Evolutionary conservation across 2,888 invertebrate species (phyloP).

Genomic region (Geotrupes spiniger): DNA sequence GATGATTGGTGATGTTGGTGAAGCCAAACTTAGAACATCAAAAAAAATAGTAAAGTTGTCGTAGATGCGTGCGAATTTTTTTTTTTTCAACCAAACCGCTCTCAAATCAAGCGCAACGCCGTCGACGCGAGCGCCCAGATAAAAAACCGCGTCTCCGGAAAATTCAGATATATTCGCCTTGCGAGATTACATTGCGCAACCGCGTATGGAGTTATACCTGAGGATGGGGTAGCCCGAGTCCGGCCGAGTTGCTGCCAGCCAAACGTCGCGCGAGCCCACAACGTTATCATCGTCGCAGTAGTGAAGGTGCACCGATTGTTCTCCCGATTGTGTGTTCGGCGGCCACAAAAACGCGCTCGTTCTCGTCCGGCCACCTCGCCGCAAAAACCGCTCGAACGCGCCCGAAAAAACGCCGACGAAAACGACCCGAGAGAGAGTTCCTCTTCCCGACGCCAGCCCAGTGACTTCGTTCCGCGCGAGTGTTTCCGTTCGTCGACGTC

Average conservation of each 20-base stretch:
- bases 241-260: constrained; percentile 32
- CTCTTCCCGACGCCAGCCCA: not conserved
- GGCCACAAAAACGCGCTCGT: too few species aligned
- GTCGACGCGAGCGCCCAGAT: too few species aligned
- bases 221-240: constrained; percentile 31
- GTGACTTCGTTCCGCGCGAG: constrained; percentile 1
- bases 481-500: constrained; percentile 1
- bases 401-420: too few species aligned
- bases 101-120: too few species aligned
- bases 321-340: constrained; percentile 11
- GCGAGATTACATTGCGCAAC: constrained; percentile 34
- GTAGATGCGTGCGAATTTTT: too few species aligned
- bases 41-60: too few species aligned
- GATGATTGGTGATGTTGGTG: too few species aligned
- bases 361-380: too few species aligned
- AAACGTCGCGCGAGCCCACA: constrained; percentile 30
- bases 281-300: constrained; percentile 32
- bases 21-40: too few species aligned
- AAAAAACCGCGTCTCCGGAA: too few species aligned
- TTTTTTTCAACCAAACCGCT: too few species aligned
- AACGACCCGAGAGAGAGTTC: not conserved
- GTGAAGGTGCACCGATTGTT: constrained; percentile 26
- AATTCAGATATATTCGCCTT: constrained; percentile 29
- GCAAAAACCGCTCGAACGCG: too few species aligned
- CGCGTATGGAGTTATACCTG: constrained; percentile 31